Evolutionary conservation across 2,888 invertebrate genomes (phyloP).

Genomic region (Schizaphis graminum): DNA sequence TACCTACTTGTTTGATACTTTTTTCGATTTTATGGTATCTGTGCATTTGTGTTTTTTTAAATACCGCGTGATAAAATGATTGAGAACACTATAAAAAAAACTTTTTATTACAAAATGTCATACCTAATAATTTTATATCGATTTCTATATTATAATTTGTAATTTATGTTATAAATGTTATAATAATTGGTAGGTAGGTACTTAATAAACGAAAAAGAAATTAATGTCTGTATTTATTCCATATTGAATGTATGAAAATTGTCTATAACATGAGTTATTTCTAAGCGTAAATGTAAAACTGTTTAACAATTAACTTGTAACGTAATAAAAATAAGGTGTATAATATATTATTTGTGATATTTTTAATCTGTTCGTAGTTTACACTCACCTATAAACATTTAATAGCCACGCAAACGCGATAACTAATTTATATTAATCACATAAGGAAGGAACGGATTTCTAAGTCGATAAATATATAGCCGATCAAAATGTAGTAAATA

Average conservation of each 20-base stretch:
- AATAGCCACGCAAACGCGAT: constrained; percentile 13
- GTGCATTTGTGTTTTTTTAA: neutral
- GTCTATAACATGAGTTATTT: neutral
- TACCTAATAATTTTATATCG: neutral
- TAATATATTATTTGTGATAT: constrained; percentile 34
- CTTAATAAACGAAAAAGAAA: neutral
- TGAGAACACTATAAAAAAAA: neutral
- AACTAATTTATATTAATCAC: constrained; percentile 43
- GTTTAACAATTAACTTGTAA: neutral
- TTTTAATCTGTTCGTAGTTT: constrained; percentile 15
- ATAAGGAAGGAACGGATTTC: constrained; percentile 47
- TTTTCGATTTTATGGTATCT: neutral
- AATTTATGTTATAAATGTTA: neutral
- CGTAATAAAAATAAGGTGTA: neutral
- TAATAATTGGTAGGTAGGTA: neutral
- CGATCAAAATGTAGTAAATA: constrained; percentile 33
- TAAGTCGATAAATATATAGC: neutral
- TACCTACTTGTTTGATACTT: too few relatives aligned
- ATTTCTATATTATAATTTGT: neutral
- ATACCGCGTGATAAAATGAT: neutral
- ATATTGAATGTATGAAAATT: neutral
- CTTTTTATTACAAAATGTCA: neutral
- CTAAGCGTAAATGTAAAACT: neutral
- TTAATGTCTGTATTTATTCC: neutral
- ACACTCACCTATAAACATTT: constrained; percentile 27